A percentile compares a stretch with the other conserved stretches of the same genome.
Evolutionary conservation across 2,797 vertebrate genomes (phyloP).

Genomic region (Tympanoctomys barrerae): DNA sequence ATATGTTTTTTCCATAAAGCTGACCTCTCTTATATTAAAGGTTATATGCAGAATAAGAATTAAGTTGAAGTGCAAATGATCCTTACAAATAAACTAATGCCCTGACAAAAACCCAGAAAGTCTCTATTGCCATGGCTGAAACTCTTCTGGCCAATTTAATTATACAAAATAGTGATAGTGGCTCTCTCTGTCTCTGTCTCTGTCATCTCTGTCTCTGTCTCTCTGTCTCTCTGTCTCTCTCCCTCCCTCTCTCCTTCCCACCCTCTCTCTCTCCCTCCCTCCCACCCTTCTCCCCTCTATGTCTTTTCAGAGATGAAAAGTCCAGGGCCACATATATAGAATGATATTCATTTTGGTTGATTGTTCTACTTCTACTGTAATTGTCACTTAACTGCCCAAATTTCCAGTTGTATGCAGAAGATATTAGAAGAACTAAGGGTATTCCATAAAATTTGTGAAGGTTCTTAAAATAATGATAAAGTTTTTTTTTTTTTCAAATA

Average conservation of each 20-base stretch:
- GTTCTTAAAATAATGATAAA: not conserved
- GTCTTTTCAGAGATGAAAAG: not conserved
- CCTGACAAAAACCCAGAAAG: not conserved
- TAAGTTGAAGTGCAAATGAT: not conserved
- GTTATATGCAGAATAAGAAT: not conserved
- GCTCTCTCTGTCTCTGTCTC: not conserved
- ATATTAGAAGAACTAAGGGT: not conserved
- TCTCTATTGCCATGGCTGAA: not conserved
- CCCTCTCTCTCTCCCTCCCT: too few species aligned
- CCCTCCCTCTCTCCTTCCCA: not conserved
- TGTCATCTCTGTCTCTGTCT: not conserved
- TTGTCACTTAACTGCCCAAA: not conserved
- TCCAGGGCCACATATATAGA: not conserved
- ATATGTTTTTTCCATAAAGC: not conserved
- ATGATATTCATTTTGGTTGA: not conserved
- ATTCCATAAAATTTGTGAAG: not conserved
- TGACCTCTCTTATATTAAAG: not conserved
- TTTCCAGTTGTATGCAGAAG: not conserved
- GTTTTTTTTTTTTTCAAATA: not conserved
- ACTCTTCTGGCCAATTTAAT: not conserved
- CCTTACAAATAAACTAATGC: not conserved
- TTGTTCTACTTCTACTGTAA: not conserved
- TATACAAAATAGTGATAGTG: not conserved
- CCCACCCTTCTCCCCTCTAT: not conserved
- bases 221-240: accelerated